Percentiles rank a stretch among this genome's conserved stretches.
phyloP scores from a whole-genome alignment of 2,797 vertebrate genomes.

The Sphenodon punctatus region DNA sequence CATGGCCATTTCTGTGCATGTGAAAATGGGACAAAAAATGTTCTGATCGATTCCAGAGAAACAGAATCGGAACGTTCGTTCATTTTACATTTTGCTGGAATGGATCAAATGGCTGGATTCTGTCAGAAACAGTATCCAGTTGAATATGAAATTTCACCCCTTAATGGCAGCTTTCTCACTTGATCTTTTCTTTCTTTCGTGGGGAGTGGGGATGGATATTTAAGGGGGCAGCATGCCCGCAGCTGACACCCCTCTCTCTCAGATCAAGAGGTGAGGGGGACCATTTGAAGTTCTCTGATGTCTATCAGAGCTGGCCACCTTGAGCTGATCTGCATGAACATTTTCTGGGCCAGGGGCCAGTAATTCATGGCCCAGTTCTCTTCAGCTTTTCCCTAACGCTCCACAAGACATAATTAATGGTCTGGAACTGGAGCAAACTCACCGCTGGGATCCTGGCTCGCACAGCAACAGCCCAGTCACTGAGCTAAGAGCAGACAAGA shows the following conservation, averaged over 20 bases:
- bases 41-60: too few species aligned
- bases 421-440: constrained; percentile 29
- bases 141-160: too few species aligned
- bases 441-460: constrained; percentile 33
- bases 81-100: too few species aligned
- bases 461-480: not conserved
- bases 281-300: not conserved
- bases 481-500: not conserved
- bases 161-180: not conserved
- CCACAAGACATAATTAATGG: constrained; percentile 59
- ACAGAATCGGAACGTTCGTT: too few species aligned
- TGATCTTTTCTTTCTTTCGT: not conserved
- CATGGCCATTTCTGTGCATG: too few species aligned
- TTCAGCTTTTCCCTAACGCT: constrained; percentile 57
- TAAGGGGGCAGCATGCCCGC: not conserved
- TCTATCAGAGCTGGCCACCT: constrained; percentile 30
- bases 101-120: too few species aligned
- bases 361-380: constrained; percentile 42
- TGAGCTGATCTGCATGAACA: constrained; percentile 42
- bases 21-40: too few species aligned
- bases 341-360: constrained; percentile 61
- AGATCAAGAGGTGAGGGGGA: constrained; percentile 52
- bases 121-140: too few species aligned
- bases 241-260: not conserved
- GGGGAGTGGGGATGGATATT: accelerated